These are phyloP conservation scores for Andrena hattorfiana DNA, from an alignment of 2,888 invertebrate genomes.

Conservation along the genomic window DNA sequence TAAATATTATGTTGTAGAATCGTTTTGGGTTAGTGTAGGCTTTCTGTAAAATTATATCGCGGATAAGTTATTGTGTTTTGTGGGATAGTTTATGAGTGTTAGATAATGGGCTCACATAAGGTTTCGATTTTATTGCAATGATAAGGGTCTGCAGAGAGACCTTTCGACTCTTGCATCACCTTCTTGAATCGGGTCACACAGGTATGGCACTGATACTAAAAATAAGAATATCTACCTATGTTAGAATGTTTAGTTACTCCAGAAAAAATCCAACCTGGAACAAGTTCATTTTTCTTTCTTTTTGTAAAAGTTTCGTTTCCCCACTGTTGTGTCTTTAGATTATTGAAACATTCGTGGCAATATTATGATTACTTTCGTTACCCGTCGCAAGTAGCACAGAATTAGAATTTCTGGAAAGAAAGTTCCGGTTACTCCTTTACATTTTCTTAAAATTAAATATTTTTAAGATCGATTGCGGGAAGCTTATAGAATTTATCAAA, in stretches of 20 bases:
- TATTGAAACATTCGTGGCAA: neutral
- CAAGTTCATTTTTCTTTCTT: neutral
- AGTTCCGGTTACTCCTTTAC: too few species aligned
- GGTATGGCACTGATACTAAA: neutral
- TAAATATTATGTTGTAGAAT: too few species aligned
- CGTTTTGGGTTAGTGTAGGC: too few species aligned
- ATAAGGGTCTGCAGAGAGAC: constrained; percentile 20
- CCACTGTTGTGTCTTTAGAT: neutral
- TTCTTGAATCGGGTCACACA: constrained; percentile 26
- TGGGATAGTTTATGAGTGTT: too few species aligned
- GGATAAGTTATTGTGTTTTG: too few species aligned
- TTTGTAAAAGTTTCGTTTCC: neutral
- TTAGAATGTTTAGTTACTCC: neutral
- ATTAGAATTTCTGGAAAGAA: neutral
- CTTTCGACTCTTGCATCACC: constrained; percentile 59
- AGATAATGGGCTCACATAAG: too few species aligned
- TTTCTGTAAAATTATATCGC: too few species aligned
- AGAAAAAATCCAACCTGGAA: neutral
- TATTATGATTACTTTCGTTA: neutral
- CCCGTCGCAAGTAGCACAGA: neutral
- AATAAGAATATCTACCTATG: neutral
- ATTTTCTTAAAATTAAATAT: too few species aligned
- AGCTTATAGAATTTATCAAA: too few species aligned
- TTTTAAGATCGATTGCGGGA: too few species aligned
- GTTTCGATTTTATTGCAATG: too few species aligned